A percentile compares a stretch with the other conserved stretches of the same genome.
These are phyloP conservation scores for Entomyzon cyanotis DNA, from an alignment of 2,113 vertebrate species.

Conservation along the genomic window DNA sequence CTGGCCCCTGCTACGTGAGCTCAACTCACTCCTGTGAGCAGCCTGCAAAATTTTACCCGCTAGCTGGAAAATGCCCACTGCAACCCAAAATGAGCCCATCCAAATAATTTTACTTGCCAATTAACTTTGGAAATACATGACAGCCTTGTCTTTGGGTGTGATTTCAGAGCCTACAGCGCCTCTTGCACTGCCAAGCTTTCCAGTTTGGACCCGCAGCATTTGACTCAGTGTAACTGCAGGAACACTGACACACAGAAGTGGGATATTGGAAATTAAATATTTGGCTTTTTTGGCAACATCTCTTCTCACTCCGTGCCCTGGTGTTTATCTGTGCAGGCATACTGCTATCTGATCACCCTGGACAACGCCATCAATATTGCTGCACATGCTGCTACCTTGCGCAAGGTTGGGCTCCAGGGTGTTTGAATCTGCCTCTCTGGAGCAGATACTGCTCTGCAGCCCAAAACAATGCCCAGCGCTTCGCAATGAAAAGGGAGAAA, in stretches of 20 bases:
- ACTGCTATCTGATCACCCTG: background rate
- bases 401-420: conserved; percentile 50
- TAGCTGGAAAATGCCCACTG: background rate
- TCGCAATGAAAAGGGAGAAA: conserved; percentile 80
- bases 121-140: background rate
- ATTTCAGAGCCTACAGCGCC: background rate
- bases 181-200: background rate
- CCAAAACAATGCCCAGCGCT: conserved; percentile 82
- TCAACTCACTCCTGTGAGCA: background rate
- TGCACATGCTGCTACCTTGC: conserved; percentile 63
- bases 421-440: conserved; percentile 37
- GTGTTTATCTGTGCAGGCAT: conserved; percentile 25
- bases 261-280: background rate
- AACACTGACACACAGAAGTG: background rate
- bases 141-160: background rate
- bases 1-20: background rate
- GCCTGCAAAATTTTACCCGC: background rate
- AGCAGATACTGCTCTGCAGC: conserved; percentile 67
- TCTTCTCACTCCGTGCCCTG: background rate
- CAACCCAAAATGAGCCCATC: background rate
- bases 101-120: conserved; percentile 31
- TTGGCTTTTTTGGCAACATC: conserved; percentile 4
- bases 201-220: rapidly evolving
- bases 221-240: background rate
- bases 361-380: background rate